Percentiles rank a stretch among this genome's conserved stretches.
These are phyloP conservation scores for Taxidea taxus DNA, from an alignment of 2,113 vertebrate genomes.

Conservation along the genomic window DNA sequence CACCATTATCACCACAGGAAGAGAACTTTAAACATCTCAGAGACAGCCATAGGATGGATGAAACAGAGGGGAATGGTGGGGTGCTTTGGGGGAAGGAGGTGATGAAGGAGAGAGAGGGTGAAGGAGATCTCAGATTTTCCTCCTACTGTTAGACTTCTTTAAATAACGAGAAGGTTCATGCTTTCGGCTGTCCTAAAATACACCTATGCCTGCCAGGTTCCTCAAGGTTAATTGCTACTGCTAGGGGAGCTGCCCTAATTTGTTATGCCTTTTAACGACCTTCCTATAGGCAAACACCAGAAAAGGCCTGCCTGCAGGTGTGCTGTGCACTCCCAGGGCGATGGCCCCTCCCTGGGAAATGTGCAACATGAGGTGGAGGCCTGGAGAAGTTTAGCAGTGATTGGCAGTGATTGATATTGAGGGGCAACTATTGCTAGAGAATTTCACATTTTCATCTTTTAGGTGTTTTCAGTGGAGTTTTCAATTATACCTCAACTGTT, in stretches of 20 bases:
- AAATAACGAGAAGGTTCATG: constrained; percentile 65
- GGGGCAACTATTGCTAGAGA: background rate
- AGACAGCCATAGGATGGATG: background rate
- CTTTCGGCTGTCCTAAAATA: constrained; percentile 64
- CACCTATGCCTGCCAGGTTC: constrained; percentile 38
- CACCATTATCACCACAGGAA: background rate
- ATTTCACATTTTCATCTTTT: constrained; percentile 23
- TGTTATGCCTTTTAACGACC: constrained; percentile 58
- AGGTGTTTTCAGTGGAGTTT: background rate
- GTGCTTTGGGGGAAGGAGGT: background rate
- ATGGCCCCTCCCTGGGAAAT: background rate
- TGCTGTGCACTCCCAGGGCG: background rate
- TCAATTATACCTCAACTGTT: constrained; percentile 21
- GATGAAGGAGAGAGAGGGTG: background rate
- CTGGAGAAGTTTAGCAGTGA: constrained; percentile 21
- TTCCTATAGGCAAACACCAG: constrained; percentile 54
- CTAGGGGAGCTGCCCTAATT: constrained; percentile 61
- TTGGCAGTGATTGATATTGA: constrained; percentile 35
- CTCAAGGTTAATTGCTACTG: constrained; percentile 69
- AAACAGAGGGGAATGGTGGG: background rate
- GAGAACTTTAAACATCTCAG: background rate
- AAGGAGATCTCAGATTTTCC: background rate
- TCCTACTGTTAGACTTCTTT: constrained; percentile 50
- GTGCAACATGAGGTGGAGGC: background rate
- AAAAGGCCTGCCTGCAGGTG: constrained; percentile 44